Evolutionary conservation across 1,140 invertebrate genomes (phyloP).

Genomic region (Drosophila kikkawai): DNA sequence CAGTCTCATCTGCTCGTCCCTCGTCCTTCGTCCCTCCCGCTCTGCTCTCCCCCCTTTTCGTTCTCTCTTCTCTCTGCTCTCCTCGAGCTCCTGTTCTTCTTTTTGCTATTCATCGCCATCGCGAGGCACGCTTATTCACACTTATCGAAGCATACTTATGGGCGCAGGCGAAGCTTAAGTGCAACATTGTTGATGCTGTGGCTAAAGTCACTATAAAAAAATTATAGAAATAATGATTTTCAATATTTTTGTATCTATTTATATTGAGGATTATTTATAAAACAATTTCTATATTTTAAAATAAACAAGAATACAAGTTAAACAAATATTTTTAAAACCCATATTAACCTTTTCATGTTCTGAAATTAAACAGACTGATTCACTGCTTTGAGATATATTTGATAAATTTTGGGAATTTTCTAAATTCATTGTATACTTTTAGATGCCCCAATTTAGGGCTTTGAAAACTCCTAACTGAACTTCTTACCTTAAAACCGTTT

Average conservation of each 20-base stretch:
- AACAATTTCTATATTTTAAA: neutral
- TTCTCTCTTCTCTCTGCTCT: neutral
- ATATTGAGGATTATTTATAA: neutral
- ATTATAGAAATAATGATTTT: neutral
- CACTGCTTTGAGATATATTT: no score
- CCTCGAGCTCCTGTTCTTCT: neutral
- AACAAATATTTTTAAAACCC: neutral
- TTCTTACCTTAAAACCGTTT: neutral
- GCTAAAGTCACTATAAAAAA: slow-evolving; percentile 5
- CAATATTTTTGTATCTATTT: neutral
- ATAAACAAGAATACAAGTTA: neutral
- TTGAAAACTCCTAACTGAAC: neutral
- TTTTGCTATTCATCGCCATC: slow-evolving; percentile 21
- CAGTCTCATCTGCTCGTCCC: slow-evolving; percentile 2
- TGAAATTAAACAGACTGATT: no score
- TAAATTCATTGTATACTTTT: neutral
- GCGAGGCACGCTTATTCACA: slow-evolving; percentile 52
- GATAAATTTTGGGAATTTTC: neutral
- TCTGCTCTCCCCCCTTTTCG: neutral
- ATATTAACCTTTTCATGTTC: neutral
- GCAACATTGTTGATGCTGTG: slow-evolving; percentile 39
- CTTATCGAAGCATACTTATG: slow-evolving; percentile 73
- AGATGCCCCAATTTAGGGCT: neutral
- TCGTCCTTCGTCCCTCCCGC: neutral
- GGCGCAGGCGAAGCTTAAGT: slow-evolving; percentile 57